phyloP scores from a whole-genome alignment of 2,888 invertebrate species.

The Luperina nickerlii region DNA sequence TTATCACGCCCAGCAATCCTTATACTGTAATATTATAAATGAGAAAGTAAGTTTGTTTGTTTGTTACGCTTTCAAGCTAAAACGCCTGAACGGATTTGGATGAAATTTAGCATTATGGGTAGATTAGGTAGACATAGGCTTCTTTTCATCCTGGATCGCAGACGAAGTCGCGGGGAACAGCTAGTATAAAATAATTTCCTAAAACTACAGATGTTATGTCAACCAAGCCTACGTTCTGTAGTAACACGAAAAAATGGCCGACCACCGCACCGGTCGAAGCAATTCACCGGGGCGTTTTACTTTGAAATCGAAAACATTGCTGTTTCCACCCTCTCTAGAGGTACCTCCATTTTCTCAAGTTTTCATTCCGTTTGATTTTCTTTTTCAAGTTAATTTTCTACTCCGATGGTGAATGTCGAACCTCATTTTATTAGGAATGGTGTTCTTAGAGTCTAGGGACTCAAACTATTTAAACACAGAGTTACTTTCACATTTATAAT shows the following conservation, averaged over 20 bases:
- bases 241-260: slow-evolving; percentile 50
- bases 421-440: slow-evolving; percentile 24
- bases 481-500: no score
- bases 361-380: slow-evolving; percentile 44
- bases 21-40: not conserved
- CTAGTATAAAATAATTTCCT: not conserved
- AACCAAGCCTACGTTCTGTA: slow-evolving; percentile 30
- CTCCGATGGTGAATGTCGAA: slow-evolving; percentile 22
- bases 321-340: slow-evolving; percentile 26
- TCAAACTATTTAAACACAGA: not conserved
- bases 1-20: not conserved
- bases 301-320: slow-evolving; percentile 56
- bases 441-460: not conserved
- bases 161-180: not conserved
- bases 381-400: slow-evolving; percentile 46
- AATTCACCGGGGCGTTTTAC: slow-evolving; percentile 59
- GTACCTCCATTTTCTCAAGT: slow-evolving; percentile 40
- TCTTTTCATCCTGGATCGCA: no score
- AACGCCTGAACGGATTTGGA: not conserved
- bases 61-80: not conserved
- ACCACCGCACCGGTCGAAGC: slow-evolving; percentile 60
- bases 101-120: not conserved
- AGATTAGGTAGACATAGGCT: not conserved
- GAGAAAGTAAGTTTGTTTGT: not conserved
- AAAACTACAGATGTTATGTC: slow-evolving; percentile 29